phyloP scores from a whole-genome alignment of 1,140 invertebrate genomes.

The Sycophaga agraensis region DNA sequence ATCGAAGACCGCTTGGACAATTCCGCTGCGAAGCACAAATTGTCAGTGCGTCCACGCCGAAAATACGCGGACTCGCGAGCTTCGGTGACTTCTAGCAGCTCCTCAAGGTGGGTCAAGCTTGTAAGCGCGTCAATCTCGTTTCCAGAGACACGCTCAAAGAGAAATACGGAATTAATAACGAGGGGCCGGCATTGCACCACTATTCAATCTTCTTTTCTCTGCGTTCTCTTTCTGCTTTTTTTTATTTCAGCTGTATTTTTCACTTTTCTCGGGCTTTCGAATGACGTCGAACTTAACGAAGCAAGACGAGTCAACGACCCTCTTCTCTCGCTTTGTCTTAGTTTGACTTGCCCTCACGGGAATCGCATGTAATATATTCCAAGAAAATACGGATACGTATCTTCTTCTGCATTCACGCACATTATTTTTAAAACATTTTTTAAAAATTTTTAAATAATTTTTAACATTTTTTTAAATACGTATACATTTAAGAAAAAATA shows the following conservation, averaged over 20 bases:
- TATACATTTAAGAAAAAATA: no score
- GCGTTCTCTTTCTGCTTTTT: background rate
- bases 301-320: slow-evolving; percentile 7
- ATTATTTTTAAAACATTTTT: no score
- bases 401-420: no score
- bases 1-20: slow-evolving; percentile 67
- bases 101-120: slow-evolving; percentile 30
- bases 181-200: no score
- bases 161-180: no score
- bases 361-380: background rate
- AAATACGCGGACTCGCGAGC: slow-evolving; percentile 61
- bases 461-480: no score
- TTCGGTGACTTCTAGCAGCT: slow-evolving; percentile 18
- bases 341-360: background rate
- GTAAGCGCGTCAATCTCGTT: no score
- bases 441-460: no score
- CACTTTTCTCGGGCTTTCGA: no score
- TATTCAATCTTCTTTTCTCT: background rate
- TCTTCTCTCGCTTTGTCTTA: background rate
- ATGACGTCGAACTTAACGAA: background rate
- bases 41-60: slow-evolving; percentile 70
- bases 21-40: slow-evolving; percentile 73
- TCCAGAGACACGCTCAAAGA: no score
- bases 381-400: no score
- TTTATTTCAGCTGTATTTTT: background rate